Evolutionary conservation across 2,113 vertebrate genomes (phyloP), one percentile per base, ranked within the genome.

Genomic region (Peromyscus maniculatus): DNA sequence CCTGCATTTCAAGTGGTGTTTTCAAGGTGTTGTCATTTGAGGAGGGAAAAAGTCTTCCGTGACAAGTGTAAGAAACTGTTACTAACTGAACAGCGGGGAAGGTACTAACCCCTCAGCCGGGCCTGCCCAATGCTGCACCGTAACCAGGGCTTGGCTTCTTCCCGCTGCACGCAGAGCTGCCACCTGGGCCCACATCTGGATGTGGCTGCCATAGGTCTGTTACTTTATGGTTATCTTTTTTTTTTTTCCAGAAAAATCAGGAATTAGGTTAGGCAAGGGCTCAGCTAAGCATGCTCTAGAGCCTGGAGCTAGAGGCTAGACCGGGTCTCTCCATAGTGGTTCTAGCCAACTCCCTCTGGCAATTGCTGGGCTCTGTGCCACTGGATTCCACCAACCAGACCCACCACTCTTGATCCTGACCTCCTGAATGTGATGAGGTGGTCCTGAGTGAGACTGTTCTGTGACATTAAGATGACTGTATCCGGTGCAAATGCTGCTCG

Each of bases 1-100:
- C 83, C 96, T 97, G 86, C 52, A 89, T 92, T 93, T 91, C 80
- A 92, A 94, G 46, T 83, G 77, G 66, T 49, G 95, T 95, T 93
- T 96, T 67, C 88, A 92, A 72, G 75, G 88, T 94, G 87, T 83
- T 96, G 74, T 93, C 67, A 66, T 91, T 97, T 95, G 10, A 16
- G 31, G 49, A 75, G 55, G 78, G 95, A 97, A 93, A 96, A 88
- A 96, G 72, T n/a, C 66, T 91, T 72, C 17, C 87, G 21, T 90
- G 78, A 67, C 62, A 91, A 96, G 84, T 89, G 67, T 43, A 86
- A 52, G 91, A 97, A 95, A 92, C 87, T 89, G 74, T 93, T 91
- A 55, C 4, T 75, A 87, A 97, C 93, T 96, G 91, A 77, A 96
- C 55, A 89, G 0, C 72, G 7, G 88, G 96, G 96, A 71, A 92